Evolutionary conservation across 35 echinoderm and acorn worm genomes (phyloP).

Genomic region (Amphiura filiformis): DNA sequence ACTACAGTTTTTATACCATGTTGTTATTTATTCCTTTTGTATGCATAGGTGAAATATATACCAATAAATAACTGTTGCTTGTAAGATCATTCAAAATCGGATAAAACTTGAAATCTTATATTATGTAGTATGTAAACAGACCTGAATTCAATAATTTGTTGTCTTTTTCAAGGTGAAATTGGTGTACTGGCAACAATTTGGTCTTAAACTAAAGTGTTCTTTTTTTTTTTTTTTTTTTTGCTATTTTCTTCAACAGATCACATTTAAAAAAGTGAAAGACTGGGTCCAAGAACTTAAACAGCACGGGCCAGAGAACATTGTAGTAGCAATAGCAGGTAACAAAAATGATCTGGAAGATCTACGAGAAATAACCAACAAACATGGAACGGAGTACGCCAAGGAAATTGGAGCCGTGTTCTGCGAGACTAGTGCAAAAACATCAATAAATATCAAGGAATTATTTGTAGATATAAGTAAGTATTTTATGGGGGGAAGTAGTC

Average conservation of each 20-base stretch:
- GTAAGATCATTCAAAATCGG: too few relatives aligned
- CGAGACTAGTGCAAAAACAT: conserved; percentile 98
- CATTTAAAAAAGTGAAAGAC: conserved; percentile 75
- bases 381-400: conserved; percentile 64
- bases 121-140: too few relatives aligned
- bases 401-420: conserved; percentile 89
- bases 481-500: background rate
- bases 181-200: too few relatives aligned
- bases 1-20: too few relatives aligned
- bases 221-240: too few relatives aligned
- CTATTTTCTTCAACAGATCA: conserved; percentile 38
- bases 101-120: too few relatives aligned
- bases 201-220: too few relatives aligned
- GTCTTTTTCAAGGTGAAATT: too few relatives aligned
- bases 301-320: conserved; percentile 86
- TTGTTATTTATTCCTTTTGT: too few relatives aligned
- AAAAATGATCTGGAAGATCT: conserved; percentile 84
- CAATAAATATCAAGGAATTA: conserved; percentile 82
- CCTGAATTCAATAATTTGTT: too few relatives aligned
- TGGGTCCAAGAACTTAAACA: conserved; percentile 84
- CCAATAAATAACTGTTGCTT: too few relatives aligned
- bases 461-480: conserved; percentile 96
- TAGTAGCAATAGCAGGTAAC: conserved; percentile 85
- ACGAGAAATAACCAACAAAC: conserved; percentile 59
- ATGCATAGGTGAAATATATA: too few relatives aligned